Base-by-base conservation (phyloP, 2,113 vertebrate species). In the Panthera leo region DNA sequence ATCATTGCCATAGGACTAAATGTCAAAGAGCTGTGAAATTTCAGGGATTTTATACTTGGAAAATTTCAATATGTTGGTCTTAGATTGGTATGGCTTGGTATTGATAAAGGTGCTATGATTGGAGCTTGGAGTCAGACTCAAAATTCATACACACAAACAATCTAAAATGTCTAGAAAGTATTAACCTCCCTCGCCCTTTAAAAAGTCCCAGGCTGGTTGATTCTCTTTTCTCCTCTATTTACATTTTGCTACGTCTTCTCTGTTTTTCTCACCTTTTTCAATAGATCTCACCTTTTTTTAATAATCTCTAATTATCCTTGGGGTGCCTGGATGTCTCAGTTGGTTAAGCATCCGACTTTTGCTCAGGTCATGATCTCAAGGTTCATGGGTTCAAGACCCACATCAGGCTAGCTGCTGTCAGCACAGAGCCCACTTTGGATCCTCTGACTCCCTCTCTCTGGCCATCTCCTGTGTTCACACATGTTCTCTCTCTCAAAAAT, bases 161-260 rank as follows among this genome's bases (percentile, higher is more conserved):
- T 42, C 55, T 88, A 42, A 95, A 63, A 61, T 55, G 0, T 73
- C 19, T 84, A 55, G 9, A 51, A 31, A 5, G 2, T 21, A 71
- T 88, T 79, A 78, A 71, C 39, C 42, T 31, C 2, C 0, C 19
- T 42, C 18, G 12, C 12, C 2, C 1, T 0, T 18, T 34, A 58
- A 55, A 21, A 76, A 29, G 12, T 23, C 29, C 21, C 16, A 0
- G 51, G 67, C 8, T 68, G 36, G 16, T 13, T 25, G 31, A 83
- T 23, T 82, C 8, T 91, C 11, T 87, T 84, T 16, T 89, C 3
- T 10, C 25, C 21, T 79, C 45, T 65, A 18, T 80, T 91, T 70
- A 61, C 1, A 19, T 92, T 91, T 73, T 68, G 1, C 18, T 5
- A 61, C 61, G 3, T 80, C 36, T 91, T 14, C 5, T 61, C 34